phyloP scores from a whole-genome alignment of 2,797 vertebrate genomes.

The Acestrorhynchus altus region DNA sequence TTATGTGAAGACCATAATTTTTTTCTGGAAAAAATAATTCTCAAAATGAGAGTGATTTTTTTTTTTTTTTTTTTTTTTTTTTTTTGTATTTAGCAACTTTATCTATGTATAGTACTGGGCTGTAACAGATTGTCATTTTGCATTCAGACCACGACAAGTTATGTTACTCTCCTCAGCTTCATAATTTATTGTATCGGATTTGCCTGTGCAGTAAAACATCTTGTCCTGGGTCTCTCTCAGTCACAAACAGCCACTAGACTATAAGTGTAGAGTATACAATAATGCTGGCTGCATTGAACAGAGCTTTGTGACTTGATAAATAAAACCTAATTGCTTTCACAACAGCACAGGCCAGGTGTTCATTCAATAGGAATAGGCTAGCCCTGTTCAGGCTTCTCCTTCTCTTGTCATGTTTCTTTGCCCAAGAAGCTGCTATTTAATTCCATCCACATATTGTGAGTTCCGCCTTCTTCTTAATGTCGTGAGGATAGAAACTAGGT shows the following conservation, averaged over 20 bases:
- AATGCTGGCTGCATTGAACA: constrained; percentile 14
- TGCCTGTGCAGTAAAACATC: constrained; percentile 68
- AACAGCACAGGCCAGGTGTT: constrained; percentile 9
- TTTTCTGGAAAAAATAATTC: constrained; percentile 61
- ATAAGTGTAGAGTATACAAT: constrained; percentile 4
- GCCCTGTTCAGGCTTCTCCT: constrained; percentile 20
- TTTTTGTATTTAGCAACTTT: constrained; percentile 72
- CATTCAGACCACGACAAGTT: constrained; percentile 71
- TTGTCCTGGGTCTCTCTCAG: constrained; percentile 65
- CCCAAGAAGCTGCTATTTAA: constrained; percentile 80
- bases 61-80: too few relatives aligned
- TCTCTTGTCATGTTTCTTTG: constrained; percentile 65
- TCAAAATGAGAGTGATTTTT: constrained; percentile 71
- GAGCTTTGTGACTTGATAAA: constrained; percentile 36
- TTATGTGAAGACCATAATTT: constrained; percentile 72
- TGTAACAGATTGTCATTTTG: constrained; percentile 70
- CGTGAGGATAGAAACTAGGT: constrained; percentile 73
- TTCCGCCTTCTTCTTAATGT: constrained; percentile 72
- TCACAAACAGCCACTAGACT: constrained; percentile 51
- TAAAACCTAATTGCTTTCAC: constrained; percentile 13
- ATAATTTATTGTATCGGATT: constrained; percentile 66
- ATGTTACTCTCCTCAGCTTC: constrained; percentile 54
- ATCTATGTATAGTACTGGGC: constrained; percentile 81
- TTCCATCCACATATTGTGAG: constrained; percentile 80
- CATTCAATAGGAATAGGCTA: constrained; percentile 1